Conservation (phyloP, 35 echinoderm and acorn worm genomes). For the Apostichopus japonicus region DNA sequence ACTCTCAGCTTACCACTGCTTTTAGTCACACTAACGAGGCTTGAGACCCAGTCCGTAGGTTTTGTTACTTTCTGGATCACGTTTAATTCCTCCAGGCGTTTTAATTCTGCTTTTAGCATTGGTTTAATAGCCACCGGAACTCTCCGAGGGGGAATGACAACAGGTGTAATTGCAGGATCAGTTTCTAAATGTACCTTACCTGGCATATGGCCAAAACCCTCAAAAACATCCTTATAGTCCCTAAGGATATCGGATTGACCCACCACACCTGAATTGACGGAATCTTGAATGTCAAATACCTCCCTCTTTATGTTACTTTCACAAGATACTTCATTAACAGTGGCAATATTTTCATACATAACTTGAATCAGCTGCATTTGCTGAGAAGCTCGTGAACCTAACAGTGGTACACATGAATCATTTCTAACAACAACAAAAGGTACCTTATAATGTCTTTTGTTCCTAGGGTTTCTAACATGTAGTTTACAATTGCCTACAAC, state of each 20-base stretch:
- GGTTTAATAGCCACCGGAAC: slow-evolving; percentile 35
- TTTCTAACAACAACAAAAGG: slow-evolving; percentile 18
- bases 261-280: no score
- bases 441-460: slow-evolving; percentile 21
- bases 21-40: slow-evolving; percentile 45
- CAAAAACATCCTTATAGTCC: slow-evolving; percentile 32
- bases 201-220: slow-evolving; percentile 8
- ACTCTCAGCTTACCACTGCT: slow-evolving; percentile 62
- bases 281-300: no score
- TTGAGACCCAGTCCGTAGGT: slow-evolving; percentile 76
- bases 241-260: no score
- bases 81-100: slow-evolving; percentile 17
- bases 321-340: no score
- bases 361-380: slow-evolving; percentile 53
- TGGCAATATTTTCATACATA: slow-evolving; percentile 47
- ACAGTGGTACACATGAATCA: background rate
- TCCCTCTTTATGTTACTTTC: no score
- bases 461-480: slow-evolving; percentile 43
- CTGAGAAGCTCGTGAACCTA: slow-evolving; percentile 26
- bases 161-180: slow-evolving; percentile 31
- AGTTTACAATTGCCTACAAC: slow-evolving; percentile 11
- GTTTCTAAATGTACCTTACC: slow-evolving; percentile 41
- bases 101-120: slow-evolving; percentile 55
- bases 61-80: slow-evolving; percentile 63
- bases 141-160: slow-evolving; percentile 16